Conservation (phyloP, 2,888 invertebrate genomes). For the Altica lythri region DNA sequence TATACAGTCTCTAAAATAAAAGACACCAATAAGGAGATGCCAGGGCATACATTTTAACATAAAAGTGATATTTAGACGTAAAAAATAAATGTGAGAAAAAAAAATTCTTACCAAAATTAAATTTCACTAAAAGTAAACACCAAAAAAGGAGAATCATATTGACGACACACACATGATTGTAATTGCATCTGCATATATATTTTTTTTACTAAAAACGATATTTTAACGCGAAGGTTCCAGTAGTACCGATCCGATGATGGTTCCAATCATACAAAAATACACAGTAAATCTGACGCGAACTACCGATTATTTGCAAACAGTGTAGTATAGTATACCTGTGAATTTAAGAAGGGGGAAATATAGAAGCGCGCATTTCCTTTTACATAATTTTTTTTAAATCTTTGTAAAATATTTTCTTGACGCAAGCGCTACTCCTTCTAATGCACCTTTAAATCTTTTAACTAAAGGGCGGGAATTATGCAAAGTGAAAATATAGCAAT, state of each 20-base stretch:
- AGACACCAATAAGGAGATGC: no score
- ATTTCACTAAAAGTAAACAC: slow-evolving; percentile 39
- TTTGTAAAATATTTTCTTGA: no score
- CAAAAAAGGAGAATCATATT: slow-evolving; percentile 42
- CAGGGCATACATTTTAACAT: no score
- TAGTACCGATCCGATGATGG: neutral
- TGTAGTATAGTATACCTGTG: slow-evolving; percentile 13
- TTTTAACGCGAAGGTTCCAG: neutral
- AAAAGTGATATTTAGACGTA: no score
- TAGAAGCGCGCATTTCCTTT: no score
- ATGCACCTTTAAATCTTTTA: no score
- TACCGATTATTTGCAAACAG: slow-evolving; percentile 12
- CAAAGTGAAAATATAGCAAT: no score
- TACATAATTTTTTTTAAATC: no score
- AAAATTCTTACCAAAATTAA: slow-evolving; percentile 35
- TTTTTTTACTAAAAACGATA: slow-evolving; percentile 6
- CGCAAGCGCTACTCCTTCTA: no score
- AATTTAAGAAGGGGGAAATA: slow-evolving; percentile 17
- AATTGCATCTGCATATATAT: neutral
- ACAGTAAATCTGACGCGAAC: slow-evolving; percentile 1
- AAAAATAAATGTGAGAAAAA: slow-evolving; percentile 1
- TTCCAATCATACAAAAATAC: neutral
- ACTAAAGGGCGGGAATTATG: no score
- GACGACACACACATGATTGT: slow-evolving; percentile 37
- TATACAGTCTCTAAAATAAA: no score